Evolutionary conservation across 2,797 vertebrate species (phyloP).

Genomic region (Orientallactaga sibirica): DNA sequence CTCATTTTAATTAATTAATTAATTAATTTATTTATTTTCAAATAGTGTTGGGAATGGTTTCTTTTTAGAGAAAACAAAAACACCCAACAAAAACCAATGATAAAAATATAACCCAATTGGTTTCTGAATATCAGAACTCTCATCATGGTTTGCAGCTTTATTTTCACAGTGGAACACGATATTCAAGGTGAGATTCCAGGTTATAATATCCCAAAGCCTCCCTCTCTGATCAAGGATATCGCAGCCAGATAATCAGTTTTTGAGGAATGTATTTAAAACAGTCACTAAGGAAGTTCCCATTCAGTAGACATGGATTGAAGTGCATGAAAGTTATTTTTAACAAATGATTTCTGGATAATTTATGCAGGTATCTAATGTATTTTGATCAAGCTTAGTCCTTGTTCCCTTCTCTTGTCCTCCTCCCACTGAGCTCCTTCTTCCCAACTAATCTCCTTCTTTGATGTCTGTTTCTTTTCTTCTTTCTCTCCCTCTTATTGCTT

Average conservation of each 20-base stretch:
- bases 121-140: slow-evolving; percentile 7
- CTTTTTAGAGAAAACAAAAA: slow-evolving; percentile 41
- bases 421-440: too few species aligned
- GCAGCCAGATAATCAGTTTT: neutral
- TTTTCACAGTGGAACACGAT: slow-evolving; percentile 35
- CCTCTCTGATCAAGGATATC: neutral
- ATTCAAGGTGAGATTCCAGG: neutral
- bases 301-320: neutral
- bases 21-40: neutral
- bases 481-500: too few species aligned
- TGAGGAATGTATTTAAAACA: slow-evolving; percentile 47
- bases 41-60: slow-evolving; percentile 14
- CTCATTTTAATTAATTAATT: too few species aligned
- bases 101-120: neutral
- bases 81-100: slow-evolving; percentile 25
- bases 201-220: slow-evolving; percentile 39
- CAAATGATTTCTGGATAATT: neutral
- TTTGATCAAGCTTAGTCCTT: too few species aligned
- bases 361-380: too few species aligned
- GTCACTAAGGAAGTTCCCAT: slow-evolving; percentile 1
- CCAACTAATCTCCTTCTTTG: too few species aligned
- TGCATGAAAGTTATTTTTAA: neutral
- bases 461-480: too few species aligned
- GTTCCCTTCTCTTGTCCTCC: too few species aligned
- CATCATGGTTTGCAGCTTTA: neutral